A percentile compares a stretch with the other conserved stretches of the same genome.
Evolutionary conservation across 2,113 vertebrate species (phyloP).

Genomic region (Catagonus wagneri): DNA sequence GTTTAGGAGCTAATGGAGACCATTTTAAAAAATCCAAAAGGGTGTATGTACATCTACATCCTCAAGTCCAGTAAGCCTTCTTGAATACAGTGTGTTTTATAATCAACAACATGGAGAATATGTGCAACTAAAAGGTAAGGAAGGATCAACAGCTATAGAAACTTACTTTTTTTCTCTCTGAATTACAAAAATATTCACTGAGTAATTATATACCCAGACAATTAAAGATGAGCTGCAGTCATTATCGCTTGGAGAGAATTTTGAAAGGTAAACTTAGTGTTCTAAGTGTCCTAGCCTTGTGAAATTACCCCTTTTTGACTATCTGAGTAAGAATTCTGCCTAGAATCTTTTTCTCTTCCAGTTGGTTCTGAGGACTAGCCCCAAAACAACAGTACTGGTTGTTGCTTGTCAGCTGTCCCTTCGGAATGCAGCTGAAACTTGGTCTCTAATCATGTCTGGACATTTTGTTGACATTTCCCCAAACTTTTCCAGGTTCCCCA

Average conservation of each 20-base stretch:
- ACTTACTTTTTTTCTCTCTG: constrained; percentile 10
- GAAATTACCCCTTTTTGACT: constrained; percentile 26
- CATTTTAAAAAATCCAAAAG: constrained; percentile 17
- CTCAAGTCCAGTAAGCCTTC: neutral
- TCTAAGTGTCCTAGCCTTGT: constrained; percentile 23
- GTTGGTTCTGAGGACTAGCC: neutral
- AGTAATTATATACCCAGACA: constrained; percentile 19
- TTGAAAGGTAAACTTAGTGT: constrained; percentile 16
- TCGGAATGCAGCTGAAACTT: neutral
- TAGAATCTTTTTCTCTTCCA: constrained; percentile 30
- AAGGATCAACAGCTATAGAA: constrained; percentile 17
- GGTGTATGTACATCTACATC: neutral
- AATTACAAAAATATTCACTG: neutral
- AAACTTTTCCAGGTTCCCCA: neutral
- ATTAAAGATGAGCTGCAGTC: neutral
- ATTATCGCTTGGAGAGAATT: constrained; percentile 14
- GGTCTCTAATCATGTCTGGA: neutral
- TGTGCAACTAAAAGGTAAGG: neutral
- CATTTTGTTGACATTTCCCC: neutral
- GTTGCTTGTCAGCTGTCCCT: neutral
- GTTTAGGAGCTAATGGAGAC: neutral
- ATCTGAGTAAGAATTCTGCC: neutral
- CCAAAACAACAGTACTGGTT: neutral
- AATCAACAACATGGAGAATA: neutral
- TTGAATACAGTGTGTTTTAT: constrained; percentile 3